phyloP scores from a whole-genome alignment of 2,797 vertebrate genomes.

The Martes flavigula region DNA sequence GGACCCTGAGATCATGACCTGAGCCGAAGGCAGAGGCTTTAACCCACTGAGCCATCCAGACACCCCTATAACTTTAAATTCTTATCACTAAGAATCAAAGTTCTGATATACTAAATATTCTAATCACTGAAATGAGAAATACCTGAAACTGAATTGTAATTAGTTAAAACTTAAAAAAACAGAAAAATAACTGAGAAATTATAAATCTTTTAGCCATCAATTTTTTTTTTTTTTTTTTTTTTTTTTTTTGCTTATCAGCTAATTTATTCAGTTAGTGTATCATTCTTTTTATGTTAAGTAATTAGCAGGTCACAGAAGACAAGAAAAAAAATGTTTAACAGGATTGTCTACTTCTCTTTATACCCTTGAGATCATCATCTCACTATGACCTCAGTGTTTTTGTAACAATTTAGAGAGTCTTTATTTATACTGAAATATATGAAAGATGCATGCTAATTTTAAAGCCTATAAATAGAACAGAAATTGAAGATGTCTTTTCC shows the following conservation, averaged over 20 bases:
- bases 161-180: not conserved
- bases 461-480: not conserved
- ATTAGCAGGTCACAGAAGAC: constrained; percentile 38
- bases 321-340: constrained; percentile 1
- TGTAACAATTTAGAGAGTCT: not conserved
- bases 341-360: constrained; percentile 32
- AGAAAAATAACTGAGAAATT: not conserved
- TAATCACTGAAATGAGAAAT: not conserved
- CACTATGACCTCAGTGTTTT: not conserved
- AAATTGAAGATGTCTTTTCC: constrained; percentile 2
- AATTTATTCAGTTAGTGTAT: constrained; percentile 44
- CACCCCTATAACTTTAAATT: not conserved
- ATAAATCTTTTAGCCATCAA: not conserved
- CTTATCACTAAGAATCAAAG: not conserved
- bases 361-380: not conserved
- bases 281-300: constrained; percentile 27
- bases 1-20: too few species aligned
- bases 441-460: constrained; percentile 19
- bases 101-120: not conserved
- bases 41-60: too few species aligned
- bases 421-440: constrained; percentile 56
- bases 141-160: not conserved
- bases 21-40: too few species aligned
- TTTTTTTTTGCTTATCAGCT: not conserved
- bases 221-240: not conserved